Evolutionary conservation across 2,888 invertebrate species (phyloP), one percentile per base, ranked within the genome.

Genomic region (Sussaba pulchella): DNA sequence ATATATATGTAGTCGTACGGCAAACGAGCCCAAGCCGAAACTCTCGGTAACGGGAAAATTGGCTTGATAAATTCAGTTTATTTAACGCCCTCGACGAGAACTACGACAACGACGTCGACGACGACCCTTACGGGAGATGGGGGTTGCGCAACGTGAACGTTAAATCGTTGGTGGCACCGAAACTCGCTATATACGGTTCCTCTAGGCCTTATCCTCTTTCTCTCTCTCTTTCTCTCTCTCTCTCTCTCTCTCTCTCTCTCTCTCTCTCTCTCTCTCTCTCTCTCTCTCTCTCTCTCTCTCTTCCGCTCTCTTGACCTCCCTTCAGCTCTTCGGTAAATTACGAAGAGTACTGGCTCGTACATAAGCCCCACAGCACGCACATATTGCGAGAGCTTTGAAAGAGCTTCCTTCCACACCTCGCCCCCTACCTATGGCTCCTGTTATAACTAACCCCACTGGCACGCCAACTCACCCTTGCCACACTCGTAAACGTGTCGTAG

Each of bases 51-150:
- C 71, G 71, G 14, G 69, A 66, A 72, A 76, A 76, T 76, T 72
- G 72, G 75, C 80, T 80, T 80, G 80, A 80, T 80, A 80, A 80
- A 80, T 80, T 76, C 72, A 63, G 75, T 76, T 80, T 80, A 80
- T 80, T 76, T 72, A 80, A 80, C 72, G 61, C 70, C 21, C 75
- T 45, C 66, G 66, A 66, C 17, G 64, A 47, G 14, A 10, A 47
- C 63, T n/a, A 63, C 39, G 75, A 52, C 39, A 36, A 63, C 71
- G 67, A 54, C 63, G 72, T 47, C 72, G 50, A 63, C 14, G 67
- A 47, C 64, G 69, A 64, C 78, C 78, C 75, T 76, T 76, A 36
- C 59, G 75, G 75, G 71, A 61, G 66, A 75, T 67, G 71, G 74
- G n/a, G 64, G 76, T 63, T 67, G 50, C 64, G 54, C 59, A 41